These are phyloP conservation scores for Ophioderma brevispina DNA, from an alignment of 35 echinoderm and acorn worm species.

Conservation along the genomic window DNA sequence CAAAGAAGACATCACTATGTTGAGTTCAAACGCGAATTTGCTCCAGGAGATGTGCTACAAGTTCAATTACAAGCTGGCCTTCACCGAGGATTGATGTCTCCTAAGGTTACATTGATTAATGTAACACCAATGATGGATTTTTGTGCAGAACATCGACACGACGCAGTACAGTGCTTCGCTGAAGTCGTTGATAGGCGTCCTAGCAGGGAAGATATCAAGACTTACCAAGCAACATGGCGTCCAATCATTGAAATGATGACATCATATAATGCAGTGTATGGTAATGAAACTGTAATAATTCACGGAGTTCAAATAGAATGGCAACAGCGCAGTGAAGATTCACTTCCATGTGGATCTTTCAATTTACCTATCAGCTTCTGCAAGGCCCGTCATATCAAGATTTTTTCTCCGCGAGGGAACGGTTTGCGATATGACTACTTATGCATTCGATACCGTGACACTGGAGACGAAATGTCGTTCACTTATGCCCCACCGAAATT, in stretches of 20 bases:
- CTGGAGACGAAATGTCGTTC: not conserved
- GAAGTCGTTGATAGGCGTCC: slow-evolving; percentile 44
- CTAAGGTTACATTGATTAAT: slow-evolving; percentile 63
- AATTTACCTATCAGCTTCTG: not conserved
- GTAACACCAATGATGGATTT: slow-evolving; percentile 61
- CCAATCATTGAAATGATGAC: slow-evolving; percentile 73
- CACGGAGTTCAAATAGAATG: slow-evolving; percentile 62
- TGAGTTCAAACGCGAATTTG: slow-evolving; percentile 48
- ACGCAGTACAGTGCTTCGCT: slow-evolving; percentile 74
- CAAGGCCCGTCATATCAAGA: not conserved
- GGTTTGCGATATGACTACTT: slow-evolving; percentile 24
- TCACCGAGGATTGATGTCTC: slow-evolving; percentile 46
- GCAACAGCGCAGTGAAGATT: slow-evolving; percentile 5
- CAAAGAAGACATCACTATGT: slow-evolving; percentile 44
- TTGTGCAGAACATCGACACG: slow-evolving; percentile 71
- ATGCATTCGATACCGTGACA: slow-evolving; percentile 30
- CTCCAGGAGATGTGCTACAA: slow-evolving; percentile 61
- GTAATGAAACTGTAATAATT: slow-evolving; percentile 70
- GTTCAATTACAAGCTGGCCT: slow-evolving; percentile 59
- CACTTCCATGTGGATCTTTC: slow-evolving; percentile 7
- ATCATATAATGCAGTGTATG: slow-evolving; percentile 57
- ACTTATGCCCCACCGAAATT: not conserved
- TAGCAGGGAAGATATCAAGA: not conserved
- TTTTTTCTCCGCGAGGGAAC: not conserved
- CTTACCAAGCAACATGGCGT: slow-evolving; percentile 72